Conservation (phyloP, 2,888 invertebrate species). For the Bombylius major region DNA sequence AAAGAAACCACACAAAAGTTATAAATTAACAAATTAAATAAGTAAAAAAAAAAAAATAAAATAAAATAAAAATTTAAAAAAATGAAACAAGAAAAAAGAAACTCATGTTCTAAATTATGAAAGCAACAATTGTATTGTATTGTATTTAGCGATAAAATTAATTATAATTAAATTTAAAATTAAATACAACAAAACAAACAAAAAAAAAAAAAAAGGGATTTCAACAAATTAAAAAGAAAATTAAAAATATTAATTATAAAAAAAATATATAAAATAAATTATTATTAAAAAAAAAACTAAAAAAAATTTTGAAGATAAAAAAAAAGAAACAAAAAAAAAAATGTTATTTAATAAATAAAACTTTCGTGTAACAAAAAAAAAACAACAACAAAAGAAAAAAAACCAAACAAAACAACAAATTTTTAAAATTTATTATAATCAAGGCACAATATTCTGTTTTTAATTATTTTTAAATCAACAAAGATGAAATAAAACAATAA, state of each 20-base stretch:
- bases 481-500: too few species aligned
- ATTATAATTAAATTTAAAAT: background rate
- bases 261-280: background rate
- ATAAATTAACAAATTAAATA: background rate
- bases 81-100: slow-evolving; percentile 3
- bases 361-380: too few species aligned
- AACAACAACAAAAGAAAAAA: too few species aligned
- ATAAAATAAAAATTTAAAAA: slow-evolving; percentile 6
- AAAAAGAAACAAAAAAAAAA: background rate
- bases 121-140: background rate
- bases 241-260: background rate
- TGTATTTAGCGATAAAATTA: background rate
- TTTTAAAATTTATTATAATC: too few species aligned
- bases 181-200: background rate
- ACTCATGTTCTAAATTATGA: background rate
- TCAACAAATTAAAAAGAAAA: background rate
- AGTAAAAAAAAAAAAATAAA: slow-evolving; percentile 7
- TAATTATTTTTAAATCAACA: too few species aligned
- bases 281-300: background rate
- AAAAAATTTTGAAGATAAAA: background rate
- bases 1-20: too few species aligned
- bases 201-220: background rate
- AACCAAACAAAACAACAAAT: too few species aligned
- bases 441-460: too few species aligned
- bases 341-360: too few species aligned